Evolutionary conservation across 2,797 vertebrate species (phyloP), one percentile per base, ranked within the genome.

Genomic region (Taenioides sp.): DNA sequence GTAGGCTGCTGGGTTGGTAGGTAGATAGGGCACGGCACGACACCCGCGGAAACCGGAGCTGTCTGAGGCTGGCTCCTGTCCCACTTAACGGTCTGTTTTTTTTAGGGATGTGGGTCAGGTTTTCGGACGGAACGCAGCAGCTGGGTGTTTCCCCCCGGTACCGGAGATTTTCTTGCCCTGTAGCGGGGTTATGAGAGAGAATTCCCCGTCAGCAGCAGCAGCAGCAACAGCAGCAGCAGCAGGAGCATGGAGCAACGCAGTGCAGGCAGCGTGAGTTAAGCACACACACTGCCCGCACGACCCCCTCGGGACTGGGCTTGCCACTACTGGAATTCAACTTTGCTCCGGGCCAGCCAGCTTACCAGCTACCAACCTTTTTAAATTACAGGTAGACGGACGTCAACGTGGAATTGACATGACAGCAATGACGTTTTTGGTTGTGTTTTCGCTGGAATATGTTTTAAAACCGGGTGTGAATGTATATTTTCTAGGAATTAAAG

Each of bases 201-300:
- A 89, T 84, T 84, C 87, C 87, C 89, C 89, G 71, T 83, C 86
- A 80, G 4, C 57, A 28, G 12, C 88, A 72, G 80, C 85, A 79
- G 12, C 22, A 47, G 23, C 57, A 59, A 11, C 87, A 73, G 81
- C 85, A 80, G 34, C 20, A 40, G n/a, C n/a, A 40, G n/a, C 34
- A 63, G 31, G 16, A 10, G 73, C 14, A 82, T 86, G 91, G 89
- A 92, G 85, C 87, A 90, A 73, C 85, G 89, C 91, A 91, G 22
- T 90, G 90, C 92, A 91, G 91, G 74, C 90, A 82, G 78, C 78
- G 91, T 91, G 91, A 92, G 92, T 91, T 86, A 63, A 77, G 75
- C 86, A 85, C 82, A 85, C 81, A 76, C 58, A 16, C 16, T 16
- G 25, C 69, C 67, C 7, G 66, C 34, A 52, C 67, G 76, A 65